phyloP scores from a whole-genome alignment of 2,888 invertebrate species.

The Eupithecia insigniata region DNA sequence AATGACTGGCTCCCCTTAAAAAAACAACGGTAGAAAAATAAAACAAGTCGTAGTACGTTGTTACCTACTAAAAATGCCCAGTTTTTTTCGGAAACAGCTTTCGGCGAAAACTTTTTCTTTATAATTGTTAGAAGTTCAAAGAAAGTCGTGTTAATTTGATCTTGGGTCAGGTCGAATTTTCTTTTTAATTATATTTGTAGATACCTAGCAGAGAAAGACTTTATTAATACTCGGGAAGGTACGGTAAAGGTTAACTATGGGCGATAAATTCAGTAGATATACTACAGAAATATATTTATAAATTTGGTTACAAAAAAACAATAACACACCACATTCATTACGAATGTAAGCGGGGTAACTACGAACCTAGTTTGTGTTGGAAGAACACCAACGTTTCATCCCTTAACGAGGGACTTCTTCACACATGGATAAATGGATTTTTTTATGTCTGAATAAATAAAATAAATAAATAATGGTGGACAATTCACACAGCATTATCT shows the following conservation, averaged over 20 bases:
- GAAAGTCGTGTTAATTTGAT: constrained; percentile 53
- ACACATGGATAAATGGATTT: too few relatives aligned
- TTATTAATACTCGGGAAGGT: constrained; percentile 37
- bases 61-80: constrained; percentile 44
- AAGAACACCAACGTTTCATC: too few relatives aligned
- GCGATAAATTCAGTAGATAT: too few relatives aligned
- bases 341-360: too few relatives aligned
- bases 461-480: too few relatives aligned
- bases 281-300: too few relatives aligned
- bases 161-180: constrained; percentile 46
- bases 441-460: too few relatives aligned
- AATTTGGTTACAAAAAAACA: too few relatives aligned
- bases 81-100: constrained; percentile 50
- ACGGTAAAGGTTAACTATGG: constrained; percentile 7
- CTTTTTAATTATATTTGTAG: constrained; percentile 42
- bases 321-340: too few relatives aligned
- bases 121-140: constrained; percentile 53
- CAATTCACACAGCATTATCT: too few relatives aligned
- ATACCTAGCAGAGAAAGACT: constrained; percentile 22
- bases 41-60: constrained; percentile 56
- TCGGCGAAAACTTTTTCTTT: constrained; percentile 43
- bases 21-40: constrained; percentile 63
- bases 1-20: constrained; percentile 69
- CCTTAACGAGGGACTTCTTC: too few relatives aligned
- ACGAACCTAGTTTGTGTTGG: too few relatives aligned